These are phyloP conservation scores for Pituophis catenifer DNA, from an alignment of 2,113 vertebrate species.

Conservation along the genomic window DNA sequence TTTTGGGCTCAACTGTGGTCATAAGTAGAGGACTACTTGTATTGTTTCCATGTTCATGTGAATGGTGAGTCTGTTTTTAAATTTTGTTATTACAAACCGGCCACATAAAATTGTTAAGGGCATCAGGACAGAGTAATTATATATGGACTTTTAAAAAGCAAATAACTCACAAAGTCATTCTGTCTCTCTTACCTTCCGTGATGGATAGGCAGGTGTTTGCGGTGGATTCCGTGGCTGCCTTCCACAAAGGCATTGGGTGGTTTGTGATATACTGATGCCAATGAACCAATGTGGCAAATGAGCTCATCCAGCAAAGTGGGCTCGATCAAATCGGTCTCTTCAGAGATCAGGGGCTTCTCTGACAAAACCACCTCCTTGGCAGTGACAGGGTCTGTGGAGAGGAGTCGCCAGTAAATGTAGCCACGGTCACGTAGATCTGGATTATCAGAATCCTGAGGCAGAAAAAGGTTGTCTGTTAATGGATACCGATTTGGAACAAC, in stretches of 20 bases:
- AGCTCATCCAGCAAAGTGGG: slow-evolving; percentile 94
- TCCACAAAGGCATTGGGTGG: slow-evolving; percentile 98
- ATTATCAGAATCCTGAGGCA: slow-evolving; percentile 91
- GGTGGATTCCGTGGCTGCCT: slow-evolving; percentile 95
- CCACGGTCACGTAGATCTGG: slow-evolving; percentile 96
- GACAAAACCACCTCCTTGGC: slow-evolving; percentile 97
- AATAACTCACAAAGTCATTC: neutral
- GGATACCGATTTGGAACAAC: neutral
- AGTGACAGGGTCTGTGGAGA: slow-evolving; percentile 96
- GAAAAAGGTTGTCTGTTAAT: neutral
- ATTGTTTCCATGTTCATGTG: neutral
- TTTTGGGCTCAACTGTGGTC: too few species aligned
- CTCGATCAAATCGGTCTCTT: slow-evolving; percentile 96
- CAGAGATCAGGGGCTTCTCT: slow-evolving; percentile 95
- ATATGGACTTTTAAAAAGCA: neutral
- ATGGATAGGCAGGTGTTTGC: slow-evolving; percentile 96
- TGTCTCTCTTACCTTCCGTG: slow-evolving; percentile 82
- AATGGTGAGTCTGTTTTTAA: neutral
- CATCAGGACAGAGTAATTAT: neutral
- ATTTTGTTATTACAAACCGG: neutral
- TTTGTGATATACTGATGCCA: slow-evolving; percentile 97
- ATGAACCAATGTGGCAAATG: slow-evolving; percentile 95
- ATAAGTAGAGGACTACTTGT: neutral
- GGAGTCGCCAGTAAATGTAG: slow-evolving; percentile 98
- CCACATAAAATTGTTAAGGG: neutral